Evolutionary conservation across 2,797 vertebrate species (phyloP), one percentile per base, ranked within the genome.

Genomic region (Knipowitschia caucasica): DNA sequence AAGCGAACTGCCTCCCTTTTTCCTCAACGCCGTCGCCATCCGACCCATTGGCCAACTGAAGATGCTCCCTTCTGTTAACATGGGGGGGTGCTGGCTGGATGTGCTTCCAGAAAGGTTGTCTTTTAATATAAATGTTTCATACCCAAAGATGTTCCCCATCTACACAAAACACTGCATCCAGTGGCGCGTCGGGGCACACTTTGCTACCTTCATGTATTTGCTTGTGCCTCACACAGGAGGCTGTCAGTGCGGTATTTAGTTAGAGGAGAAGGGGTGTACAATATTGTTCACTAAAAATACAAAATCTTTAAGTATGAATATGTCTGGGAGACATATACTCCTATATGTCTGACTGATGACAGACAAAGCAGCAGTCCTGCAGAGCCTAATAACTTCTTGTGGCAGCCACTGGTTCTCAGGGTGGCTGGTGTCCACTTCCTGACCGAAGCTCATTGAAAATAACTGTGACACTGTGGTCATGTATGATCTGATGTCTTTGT

Each of bases 111-210:
- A 84, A 79, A 67, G 75, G 80, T 77, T 80, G 80, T 84, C 66
- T 84, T 76, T 80, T 60, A 62, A 63, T 50, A 85, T 90, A 58
- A 90, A 90, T 89, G 71, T 86, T 90, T 90, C 69, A 91, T 86
- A 59, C 29, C 18, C 26, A 70, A 67, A 86, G 80, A 78, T 75
- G 75, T 71, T 87, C 80, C 73, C 74, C 78, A 50, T 85, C 80
- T 88, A 82, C 77, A 85, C 78, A 87, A 87, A 88, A 84, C 71
- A 83, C 75, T 77, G 60, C 64, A 67, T 73, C 66, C 63, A 56
- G 50, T 68, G 69, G 67, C 50, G 59, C 39, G 65, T 86, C 71
- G 81, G 75, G 60, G 69, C 73, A 69, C 82, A 85, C 80, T 83
- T 83, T 81, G 73, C 81, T 83, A 56, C 62, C 78, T 80, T 77